These are phyloP conservation scores for Sebastes reedi DNA, from an alignment of 2,797 vertebrate genomes.

Conservation along the genomic window DNA sequence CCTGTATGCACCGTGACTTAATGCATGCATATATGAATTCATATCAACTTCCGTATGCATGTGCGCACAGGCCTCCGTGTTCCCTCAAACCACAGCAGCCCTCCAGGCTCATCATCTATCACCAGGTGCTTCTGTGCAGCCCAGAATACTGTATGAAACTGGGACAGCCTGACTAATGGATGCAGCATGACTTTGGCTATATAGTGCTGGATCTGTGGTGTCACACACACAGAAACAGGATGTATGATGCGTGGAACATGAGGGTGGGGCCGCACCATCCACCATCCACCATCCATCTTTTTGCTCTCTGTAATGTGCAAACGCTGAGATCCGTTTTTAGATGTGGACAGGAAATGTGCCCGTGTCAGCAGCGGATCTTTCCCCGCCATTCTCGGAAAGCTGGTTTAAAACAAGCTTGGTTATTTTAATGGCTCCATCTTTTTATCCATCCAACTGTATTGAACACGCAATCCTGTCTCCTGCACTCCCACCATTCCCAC, in stretches of 20 bases:
- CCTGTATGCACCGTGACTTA: not conserved
- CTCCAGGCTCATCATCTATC: conserved; percentile 49
- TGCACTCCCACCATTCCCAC: not conserved
- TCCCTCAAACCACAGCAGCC: not conserved
- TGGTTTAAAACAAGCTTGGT: not conserved
- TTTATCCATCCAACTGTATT: not conserved
- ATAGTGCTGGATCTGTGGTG: conserved; percentile 10
- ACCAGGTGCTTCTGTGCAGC: conserved; percentile 34
- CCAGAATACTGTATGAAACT: conserved; percentile 54
- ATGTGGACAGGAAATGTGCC: conserved; percentile 24
- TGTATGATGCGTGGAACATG: conserved; percentile 30
- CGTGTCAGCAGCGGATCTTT: conserved; percentile 9
- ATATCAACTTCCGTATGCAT: conserved; percentile 13
- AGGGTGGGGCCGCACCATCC: conserved; percentile 30
- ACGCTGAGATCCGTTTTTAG: conserved; percentile 24
- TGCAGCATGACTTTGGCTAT: conserved; percentile 24
- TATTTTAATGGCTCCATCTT: not conserved
- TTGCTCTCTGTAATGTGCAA: conserved; percentile 35
- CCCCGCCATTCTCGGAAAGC: not conserved
- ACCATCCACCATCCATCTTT: conserved; percentile 30
- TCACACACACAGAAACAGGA: conserved; percentile 33
- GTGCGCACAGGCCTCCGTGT: not conserved
- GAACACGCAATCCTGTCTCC: not conserved
- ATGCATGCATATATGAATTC: conserved; percentile 33
- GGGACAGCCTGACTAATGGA: conserved; percentile 62